Evolutionary conservation across 2,888 invertebrate species (phyloP).

Genomic region (Bimastos eiseni): DNA sequence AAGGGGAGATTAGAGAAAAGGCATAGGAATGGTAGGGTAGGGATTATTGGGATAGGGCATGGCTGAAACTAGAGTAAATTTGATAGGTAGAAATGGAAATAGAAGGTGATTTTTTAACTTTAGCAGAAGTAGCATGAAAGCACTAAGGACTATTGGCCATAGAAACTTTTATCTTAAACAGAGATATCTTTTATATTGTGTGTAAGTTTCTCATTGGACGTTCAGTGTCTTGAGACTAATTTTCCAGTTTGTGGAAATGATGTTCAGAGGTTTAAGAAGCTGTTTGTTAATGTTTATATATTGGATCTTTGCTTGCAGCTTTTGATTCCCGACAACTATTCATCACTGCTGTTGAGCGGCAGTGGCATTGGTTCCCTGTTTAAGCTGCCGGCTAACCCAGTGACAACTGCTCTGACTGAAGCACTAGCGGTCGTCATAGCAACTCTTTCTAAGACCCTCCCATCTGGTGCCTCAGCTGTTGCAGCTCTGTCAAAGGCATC

Average conservation of each 20-base stretch:
- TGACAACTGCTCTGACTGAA: constrained; percentile 56
- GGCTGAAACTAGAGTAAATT: too few relatives aligned
- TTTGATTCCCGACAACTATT: constrained; percentile 55
- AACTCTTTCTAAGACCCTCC: not conserved
- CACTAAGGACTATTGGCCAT: not conserved
- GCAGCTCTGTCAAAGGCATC: constrained; percentile 35
- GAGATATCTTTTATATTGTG: too few relatives aligned
- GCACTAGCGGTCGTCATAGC: constrained; percentile 33
- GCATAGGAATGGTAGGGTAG: too few relatives aligned
- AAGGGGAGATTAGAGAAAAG: too few relatives aligned
- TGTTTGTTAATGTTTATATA: not conserved
- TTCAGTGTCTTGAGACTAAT: not conserved
- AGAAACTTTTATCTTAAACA: not conserved
- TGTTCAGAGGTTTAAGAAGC: not conserved
- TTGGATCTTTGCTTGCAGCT: constrained; percentile 44
- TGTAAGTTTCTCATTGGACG: not conserved
- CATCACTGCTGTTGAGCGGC: constrained; percentile 37
- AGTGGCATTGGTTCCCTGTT: constrained; percentile 43
- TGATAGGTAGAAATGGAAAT: too few relatives aligned
- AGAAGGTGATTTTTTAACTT: too few relatives aligned
- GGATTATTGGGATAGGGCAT: too few relatives aligned
- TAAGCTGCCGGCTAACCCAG: constrained; percentile 59
- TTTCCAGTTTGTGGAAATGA: not conserved
- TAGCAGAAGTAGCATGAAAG: not conserved
- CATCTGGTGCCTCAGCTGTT: not conserved